Base-by-base conservation (phyloP, 2,797 vertebrate genomes). In the Myiotriccus ornatus region DNA sequence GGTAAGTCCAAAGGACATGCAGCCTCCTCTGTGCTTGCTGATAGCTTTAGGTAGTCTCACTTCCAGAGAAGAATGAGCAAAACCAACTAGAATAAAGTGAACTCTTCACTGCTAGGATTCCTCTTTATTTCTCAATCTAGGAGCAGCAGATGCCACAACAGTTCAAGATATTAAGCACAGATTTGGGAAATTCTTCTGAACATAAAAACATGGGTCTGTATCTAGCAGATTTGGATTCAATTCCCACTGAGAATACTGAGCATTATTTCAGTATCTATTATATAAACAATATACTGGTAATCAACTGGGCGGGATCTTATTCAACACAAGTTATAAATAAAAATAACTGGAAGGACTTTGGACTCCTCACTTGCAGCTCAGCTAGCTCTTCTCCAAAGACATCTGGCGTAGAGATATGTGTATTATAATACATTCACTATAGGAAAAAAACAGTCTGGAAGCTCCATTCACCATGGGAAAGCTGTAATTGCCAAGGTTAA, bases 401-500 rank as follows among this genome's bases (percentile, higher is more conserved):
- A 67, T 2, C 1, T 24, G 17, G 20, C n/a, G 70, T 35, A 65
- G 84, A 82, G 44, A 52, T 39, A 53, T 0, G 1, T 2, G 2
- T 32, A 34, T 78, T 68, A 44, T 35, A 65, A 47, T 35, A 65
- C 19, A 55, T 71, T 24, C 35, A 62, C 11, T 34, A 34, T 0
- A 89, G 37, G 37, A 41, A 15, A 43, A 60, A 82, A 76, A 20
- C 30, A 77, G 23, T 74, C 47, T 64, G 52, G 75, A 79, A 89
- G 37, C 37, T 73, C 57, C 17, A 37, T 55, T 86, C 83, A 44
- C 79, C 87, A 73, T 73, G 87, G 73, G 85, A 96, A 96, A 93
- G 37, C 35, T 79, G 1, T 69, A 71, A 78, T n/a, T 65, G 43
- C 88, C 73, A 90, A 91, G 91, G 91, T 95, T 91, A 91, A 96